These are phyloP conservation scores for Ormyrus rosae DNA, from an alignment of 2,888 invertebrate genomes.

Conservation along the genomic window DNA sequence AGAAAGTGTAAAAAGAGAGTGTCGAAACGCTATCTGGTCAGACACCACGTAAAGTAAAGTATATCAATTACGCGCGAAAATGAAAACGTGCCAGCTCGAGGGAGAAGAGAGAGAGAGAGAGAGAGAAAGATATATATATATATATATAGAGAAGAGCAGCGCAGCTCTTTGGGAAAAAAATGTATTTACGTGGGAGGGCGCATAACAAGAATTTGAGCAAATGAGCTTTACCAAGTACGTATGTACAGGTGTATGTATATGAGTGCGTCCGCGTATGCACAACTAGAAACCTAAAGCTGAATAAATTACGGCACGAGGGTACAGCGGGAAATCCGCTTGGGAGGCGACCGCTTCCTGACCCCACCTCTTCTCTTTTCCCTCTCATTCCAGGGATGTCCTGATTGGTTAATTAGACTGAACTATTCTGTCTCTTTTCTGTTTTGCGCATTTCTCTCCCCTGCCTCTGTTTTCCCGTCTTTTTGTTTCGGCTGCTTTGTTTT, in stretches of 20 bases:
- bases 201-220: constrained; percentile 37
- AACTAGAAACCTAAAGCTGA: constrained; percentile 42
- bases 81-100: constrained; percentile 27
- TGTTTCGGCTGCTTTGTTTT: background rate
- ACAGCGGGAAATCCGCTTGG: constrained; percentile 57
- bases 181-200: background rate
- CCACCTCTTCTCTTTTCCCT: background rate
- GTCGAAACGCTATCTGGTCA: no score
- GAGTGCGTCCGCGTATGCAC: background rate
- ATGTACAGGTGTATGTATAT: background rate
- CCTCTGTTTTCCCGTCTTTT: background rate
- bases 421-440: constrained; percentile 33
- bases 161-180: background rate
- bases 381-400: constrained; percentile 58
- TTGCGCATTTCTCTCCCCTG: background rate
- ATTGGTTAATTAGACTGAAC: constrained; percentile 65
- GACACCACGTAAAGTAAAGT: constrained; percentile 1
- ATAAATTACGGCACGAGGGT: constrained; percentile 52
- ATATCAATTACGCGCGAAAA: constrained; percentile 42
- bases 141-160: background rate
- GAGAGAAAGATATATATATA: no score
- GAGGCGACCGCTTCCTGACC: constrained; percentile 52
- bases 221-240: background rate
- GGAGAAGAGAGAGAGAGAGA: constrained; percentile 2
- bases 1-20: no score